Percentiles rank a stretch among this genome's conserved stretches.
Conservation (phyloP, 2,797 vertebrate species). For the Ibycter americanus region DNA sequence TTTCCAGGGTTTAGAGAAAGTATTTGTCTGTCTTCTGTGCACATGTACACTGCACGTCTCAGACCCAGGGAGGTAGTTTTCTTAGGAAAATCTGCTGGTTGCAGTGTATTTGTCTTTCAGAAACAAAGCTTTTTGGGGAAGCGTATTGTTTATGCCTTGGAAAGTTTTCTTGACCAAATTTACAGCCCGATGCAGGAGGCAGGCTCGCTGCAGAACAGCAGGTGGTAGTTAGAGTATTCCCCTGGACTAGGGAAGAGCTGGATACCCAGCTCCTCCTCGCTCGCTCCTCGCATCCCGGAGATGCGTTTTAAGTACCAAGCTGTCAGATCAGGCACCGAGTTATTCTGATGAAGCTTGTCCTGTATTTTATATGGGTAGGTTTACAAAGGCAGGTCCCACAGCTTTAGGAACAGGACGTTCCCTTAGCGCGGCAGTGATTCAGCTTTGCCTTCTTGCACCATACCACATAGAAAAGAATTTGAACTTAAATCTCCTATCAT, state of each 20-base stretch:
- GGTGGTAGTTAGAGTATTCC: fast-evolving
- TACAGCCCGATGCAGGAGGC: not conserved
- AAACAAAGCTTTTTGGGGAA: not conserved
- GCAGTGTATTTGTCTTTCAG: not conserved
- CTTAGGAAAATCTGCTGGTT: not conserved
- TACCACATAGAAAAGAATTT: not conserved
- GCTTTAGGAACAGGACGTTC: not conserved
- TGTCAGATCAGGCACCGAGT: too few species aligned
- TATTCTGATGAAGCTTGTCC: not conserved
- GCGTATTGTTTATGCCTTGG: not conserved
- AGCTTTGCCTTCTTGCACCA: fast-evolving
- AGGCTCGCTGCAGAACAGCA: not conserved
- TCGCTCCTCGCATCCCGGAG: fast-evolving
- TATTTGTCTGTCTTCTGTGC: not conserved
- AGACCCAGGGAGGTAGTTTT: not conserved
- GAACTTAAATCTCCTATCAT: not conserved
- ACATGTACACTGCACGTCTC: fast-evolving
- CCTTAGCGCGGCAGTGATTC: not conserved
- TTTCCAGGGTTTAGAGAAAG: not conserved
- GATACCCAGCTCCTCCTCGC: not conserved
- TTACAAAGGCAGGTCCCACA: not conserved
- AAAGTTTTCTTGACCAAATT: not conserved
- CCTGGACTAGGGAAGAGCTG: not conserved
- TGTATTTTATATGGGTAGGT: fast-evolving
- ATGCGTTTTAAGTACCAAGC: not conserved